Evolutionary conservation across 1,140 invertebrate species (phyloP).

Genomic region (Euura saliciscinereae): DNA sequence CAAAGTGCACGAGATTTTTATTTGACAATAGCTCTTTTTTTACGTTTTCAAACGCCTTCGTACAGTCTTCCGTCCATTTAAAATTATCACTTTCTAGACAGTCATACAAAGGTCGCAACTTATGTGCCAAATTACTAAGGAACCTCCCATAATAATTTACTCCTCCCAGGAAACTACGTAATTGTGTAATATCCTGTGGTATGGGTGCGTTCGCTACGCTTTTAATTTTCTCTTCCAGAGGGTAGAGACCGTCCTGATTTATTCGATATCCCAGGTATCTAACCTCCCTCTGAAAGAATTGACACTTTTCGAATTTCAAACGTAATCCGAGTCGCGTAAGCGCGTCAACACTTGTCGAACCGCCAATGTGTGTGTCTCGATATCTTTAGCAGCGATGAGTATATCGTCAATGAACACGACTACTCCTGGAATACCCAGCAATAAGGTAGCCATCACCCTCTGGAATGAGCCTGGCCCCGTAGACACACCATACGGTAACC

Average conservation of each 20-base stretch:
- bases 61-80: slow-evolving; percentile 23
- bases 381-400: slow-evolving; percentile 25
- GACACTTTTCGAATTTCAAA: slow-evolving; percentile 32
- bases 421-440: slow-evolving; percentile 20
- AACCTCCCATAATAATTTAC: slow-evolving; percentile 18
- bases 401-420: slow-evolving; percentile 32
- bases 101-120: slow-evolving; percentile 13
- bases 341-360: slow-evolving; percentile 7
- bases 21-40: slow-evolving; percentile 11
- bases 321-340: background rate
- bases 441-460: slow-evolving; percentile 20
- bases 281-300: slow-evolving; percentile 36
- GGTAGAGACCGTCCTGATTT: slow-evolving; percentile 31
- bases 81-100: slow-evolving; percentile 20
- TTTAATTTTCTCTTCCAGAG: slow-evolving; percentile 11
- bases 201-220: slow-evolving; percentile 2
- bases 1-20: slow-evolving; percentile 18
- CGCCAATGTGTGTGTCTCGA: background rate
- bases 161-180: background rate
- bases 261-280: slow-evolving; percentile 37
- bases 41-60: slow-evolving; percentile 14
- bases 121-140: slow-evolving; percentile 14
- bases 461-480: slow-evolving; percentile 26
- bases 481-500: slow-evolving; percentile 40
- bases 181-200: slow-evolving; percentile 8